Base-by-base conservation (phyloP, 2,113 vertebrate species). In the Columbina picui region DNA sequence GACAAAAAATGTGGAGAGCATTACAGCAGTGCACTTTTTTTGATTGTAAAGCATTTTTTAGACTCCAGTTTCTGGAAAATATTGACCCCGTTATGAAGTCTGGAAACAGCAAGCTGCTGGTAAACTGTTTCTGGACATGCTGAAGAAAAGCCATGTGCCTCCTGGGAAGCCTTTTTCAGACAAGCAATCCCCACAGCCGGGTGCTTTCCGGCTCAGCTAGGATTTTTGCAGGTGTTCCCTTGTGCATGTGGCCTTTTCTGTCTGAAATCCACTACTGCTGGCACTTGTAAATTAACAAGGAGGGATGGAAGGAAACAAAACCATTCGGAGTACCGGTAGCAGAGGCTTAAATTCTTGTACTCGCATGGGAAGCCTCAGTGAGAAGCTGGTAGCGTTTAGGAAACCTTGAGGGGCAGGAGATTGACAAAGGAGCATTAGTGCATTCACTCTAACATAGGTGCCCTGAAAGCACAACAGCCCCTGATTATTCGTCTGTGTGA, bases 311-410 rank as follows among this genome's bases (percentile, higher is more conserved):
- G 14, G 45, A 25, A 60, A 53, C 12, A n/a, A 22, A 1, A 65
- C 8, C 12, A 3, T 32, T 77, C 3, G 3, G 39, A 82, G 10
- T 5, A 87, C 21, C 69, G 81, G 53, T 38, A 64, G 47, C 36
- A 69, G 14, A 10, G 23, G 11, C 8, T 89, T 73, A 18, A 53
- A 30, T 30, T 57, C 30, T 21, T 34, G 14, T 49, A 7, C 9
- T 63, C 3, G 0, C 2, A 1, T 25, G n/a, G 75, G 43, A 59
- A 60, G 25, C 4, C 13, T 3, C 27, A 14, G 0, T 4, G 63
- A 69, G 67, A 53, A 53, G 36, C 8, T 53, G 27, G 36, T n/a
- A 29, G 36, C 0, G 1, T 73, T 49, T 23, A 53, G 30, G 59
- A 83, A 61, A 29, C 41, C 36, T 30, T 39, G 13, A 59, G 36